These are phyloP conservation scores for Pseudorectes ferrugineus DNA, from an alignment of 2,113 vertebrate genomes.

Conservation along the genomic window DNA sequence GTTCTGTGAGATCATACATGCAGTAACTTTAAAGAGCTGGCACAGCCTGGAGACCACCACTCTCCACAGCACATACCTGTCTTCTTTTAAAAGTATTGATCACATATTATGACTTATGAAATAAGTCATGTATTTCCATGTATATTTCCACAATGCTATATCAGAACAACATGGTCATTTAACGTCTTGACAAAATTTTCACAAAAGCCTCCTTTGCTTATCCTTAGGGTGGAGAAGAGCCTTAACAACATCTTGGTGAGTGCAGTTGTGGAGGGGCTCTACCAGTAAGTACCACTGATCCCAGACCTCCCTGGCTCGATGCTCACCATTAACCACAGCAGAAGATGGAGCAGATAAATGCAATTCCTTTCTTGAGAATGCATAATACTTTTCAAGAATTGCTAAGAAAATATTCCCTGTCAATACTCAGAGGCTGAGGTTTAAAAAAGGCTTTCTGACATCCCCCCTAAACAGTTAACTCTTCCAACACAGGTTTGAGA, in stretches of 20 bases:
- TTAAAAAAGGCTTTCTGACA: not conserved
- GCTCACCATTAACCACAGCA: not conserved
- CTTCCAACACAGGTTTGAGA: not conserved
- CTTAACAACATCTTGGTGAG: not conserved
- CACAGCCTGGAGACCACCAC: not conserved
- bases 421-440: not conserved
- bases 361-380: not conserved
- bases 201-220: not conserved
- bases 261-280: not conserved
- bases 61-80: not conserved
- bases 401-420: not conserved
- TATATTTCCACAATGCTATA: not conserved
- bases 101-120: not conserved
- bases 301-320: fast-evolving
- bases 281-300: not conserved
- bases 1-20: not conserved
- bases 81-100: not conserved
- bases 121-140: not conserved
- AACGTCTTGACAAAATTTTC: not conserved
- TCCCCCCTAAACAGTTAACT: not conserved
- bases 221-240: not conserved
- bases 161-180: not conserved
- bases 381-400: not conserved
- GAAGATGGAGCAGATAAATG: not conserved
- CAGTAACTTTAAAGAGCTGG: not conserved